phyloP scores from a whole-genome alignment of 2,888 invertebrate species.

The Teinopalpus imperialis region DNA sequence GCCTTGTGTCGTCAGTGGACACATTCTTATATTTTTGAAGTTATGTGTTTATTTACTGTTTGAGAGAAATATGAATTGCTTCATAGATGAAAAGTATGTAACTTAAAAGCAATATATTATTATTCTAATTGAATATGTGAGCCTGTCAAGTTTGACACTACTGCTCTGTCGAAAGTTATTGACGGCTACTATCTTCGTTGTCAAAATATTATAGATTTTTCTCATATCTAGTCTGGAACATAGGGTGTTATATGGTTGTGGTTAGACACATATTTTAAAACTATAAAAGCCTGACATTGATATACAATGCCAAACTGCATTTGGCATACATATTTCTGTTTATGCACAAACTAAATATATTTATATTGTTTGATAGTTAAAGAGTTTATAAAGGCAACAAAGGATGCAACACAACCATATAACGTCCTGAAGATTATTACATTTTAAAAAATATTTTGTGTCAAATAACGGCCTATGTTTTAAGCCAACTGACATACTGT shows the following conservation, averaged over 20 bases:
- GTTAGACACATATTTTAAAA: too few relatives aligned
- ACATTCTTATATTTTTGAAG: conserved; percentile 7
- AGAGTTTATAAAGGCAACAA: background rate
- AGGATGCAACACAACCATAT: too few relatives aligned
- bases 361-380: background rate
- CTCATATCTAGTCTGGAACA: conserved; percentile 12
- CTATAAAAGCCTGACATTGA: background rate
- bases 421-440: too few relatives aligned
- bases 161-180: background rate
- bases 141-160: background rate
- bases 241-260: conserved; percentile 3
- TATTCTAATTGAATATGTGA: background rate
- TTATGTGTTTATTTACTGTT: background rate
- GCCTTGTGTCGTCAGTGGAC: conserved; percentile 23
- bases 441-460: background rate
- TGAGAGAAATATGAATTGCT: background rate
- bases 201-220: too few relatives aligned
- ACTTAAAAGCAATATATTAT: conserved; percentile 11
- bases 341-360: conserved; percentile 13
- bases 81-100: background rate
- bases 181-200: background rate
- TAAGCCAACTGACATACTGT: conserved; percentile 3
- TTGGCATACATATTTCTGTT: background rate
- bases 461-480: background rate
- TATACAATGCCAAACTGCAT: background rate